Evolutionary conservation across 2,888 invertebrate genomes (phyloP).

Genomic region (Thymelicus lineola): DNA sequence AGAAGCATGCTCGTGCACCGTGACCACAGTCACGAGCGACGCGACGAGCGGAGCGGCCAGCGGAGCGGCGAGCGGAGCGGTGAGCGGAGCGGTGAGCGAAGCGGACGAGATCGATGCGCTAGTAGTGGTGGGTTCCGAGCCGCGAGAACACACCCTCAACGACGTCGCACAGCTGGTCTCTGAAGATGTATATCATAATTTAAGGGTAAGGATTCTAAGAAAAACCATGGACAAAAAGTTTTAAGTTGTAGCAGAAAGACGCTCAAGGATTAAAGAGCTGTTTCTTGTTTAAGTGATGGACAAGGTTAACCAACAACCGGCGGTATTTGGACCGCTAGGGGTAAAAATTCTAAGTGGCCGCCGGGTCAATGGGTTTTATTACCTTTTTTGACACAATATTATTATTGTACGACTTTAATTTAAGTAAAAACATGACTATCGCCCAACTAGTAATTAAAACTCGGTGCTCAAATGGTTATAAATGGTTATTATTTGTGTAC

Average conservation of each 20-base stretch:
- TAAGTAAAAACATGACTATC: too few relatives aligned
- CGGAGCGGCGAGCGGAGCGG: slow-evolving; percentile 45
- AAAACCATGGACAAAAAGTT: too few relatives aligned
- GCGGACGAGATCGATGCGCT: slow-evolving; percentile 62
- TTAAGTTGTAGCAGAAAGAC: neutral
- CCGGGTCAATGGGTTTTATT: too few relatives aligned
- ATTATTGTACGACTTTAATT: too few relatives aligned
- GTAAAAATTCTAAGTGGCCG: too few relatives aligned
- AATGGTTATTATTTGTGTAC: slow-evolving; percentile 32
- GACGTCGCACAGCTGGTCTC: slow-evolving; percentile 63
- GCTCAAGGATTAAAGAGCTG: too few relatives aligned
- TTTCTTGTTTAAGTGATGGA: too few relatives aligned
- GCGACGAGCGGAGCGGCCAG: slow-evolving; percentile 49
- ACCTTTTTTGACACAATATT: too few relatives aligned
- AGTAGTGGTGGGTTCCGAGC: slow-evolving; percentile 67
- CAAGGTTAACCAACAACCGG: too few relatives aligned
- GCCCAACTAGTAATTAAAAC: too few relatives aligned
- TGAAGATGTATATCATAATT: slow-evolving; percentile 69
- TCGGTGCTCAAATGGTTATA: neutral
- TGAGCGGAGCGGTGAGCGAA: slow-evolving; percentile 47
- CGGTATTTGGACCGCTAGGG: too few relatives aligned
- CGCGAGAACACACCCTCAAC: slow-evolving; percentile 55
- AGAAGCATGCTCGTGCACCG: slow-evolving; percentile 62
- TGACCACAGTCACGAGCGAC: slow-evolving; percentile 53
- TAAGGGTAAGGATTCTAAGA: slow-evolving; percentile 58